A percentile compares a stretch with the other conserved stretches of the same genome.
Evolutionary conservation across 2,888 invertebrate genomes (phyloP).

Genomic region (Sepioteuthis lessoniana): DNA sequence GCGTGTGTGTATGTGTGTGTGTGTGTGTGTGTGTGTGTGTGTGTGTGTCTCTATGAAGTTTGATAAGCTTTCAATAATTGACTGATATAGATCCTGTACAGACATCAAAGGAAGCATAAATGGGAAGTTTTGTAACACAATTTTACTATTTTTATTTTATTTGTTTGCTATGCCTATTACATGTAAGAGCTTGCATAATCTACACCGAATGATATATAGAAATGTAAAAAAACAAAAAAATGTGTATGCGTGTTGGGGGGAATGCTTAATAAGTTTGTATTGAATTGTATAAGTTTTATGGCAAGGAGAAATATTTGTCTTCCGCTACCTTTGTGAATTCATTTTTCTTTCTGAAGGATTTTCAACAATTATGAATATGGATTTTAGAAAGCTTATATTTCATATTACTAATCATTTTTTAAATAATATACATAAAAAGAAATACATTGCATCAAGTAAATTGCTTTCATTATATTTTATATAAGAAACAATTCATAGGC

Average conservation of each 20-base stretch:
- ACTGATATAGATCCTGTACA: neutral
- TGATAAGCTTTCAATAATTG: neutral
- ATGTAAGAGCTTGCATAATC: neutral
- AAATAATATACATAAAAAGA: too few species aligned
- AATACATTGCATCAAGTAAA: too few species aligned
- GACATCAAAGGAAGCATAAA: neutral
- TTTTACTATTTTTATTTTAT: neutral
- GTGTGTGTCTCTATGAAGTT: too few species aligned
- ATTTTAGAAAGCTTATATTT: too few species aligned
- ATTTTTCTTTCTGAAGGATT: neutral
- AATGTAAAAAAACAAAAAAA: neutral
- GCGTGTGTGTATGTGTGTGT: too few species aligned
- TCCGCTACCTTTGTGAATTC: too few species aligned
- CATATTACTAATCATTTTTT: too few species aligned
- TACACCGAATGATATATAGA: neutral
- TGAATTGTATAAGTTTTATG: neutral
- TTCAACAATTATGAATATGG: neutral
- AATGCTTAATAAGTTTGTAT: neutral
- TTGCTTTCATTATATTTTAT: too few species aligned
- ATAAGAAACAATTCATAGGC: too few species aligned
- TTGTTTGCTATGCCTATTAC: neutral
- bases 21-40: too few species aligned
- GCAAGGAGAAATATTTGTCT: neutral
- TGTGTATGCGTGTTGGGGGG: neutral
- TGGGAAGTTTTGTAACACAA: neutral